Percentiles rank a stretch among this genome's conserved stretches.
phyloP scores from a whole-genome alignment of 2,797 vertebrate species.

The Falco naumanni region DNA sequence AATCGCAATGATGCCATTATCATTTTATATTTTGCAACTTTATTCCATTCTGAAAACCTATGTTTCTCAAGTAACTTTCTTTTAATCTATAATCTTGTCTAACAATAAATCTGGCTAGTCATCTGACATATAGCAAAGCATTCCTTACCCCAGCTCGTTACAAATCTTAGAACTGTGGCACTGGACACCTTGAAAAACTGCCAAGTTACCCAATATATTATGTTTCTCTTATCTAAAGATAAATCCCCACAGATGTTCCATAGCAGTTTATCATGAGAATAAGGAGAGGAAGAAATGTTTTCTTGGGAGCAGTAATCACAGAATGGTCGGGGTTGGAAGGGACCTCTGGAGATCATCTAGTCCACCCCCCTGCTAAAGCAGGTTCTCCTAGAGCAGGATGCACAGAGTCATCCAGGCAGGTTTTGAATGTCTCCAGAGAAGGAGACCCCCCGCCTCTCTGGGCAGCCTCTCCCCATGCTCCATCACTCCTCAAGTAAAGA shows the following conservation, averaged over 20 bases:
- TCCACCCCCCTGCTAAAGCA: too few relatives aligned
- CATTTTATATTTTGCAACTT: not conserved
- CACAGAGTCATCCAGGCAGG: too few relatives aligned
- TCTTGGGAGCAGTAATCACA: not conserved
- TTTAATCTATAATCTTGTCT: not conserved
- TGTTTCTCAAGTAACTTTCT: not conserved
- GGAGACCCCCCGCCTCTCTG: too few relatives aligned
- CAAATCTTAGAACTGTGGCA: not conserved
- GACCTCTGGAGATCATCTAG: too few relatives aligned
- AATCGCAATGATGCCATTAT: not conserved
- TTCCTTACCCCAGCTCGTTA: not conserved
- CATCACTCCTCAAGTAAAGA: too few relatives aligned
- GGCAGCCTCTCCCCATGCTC: too few relatives aligned
- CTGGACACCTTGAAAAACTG: not conserved
- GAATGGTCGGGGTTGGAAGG: too few relatives aligned
- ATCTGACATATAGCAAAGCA: not conserved
- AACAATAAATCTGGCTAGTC: not conserved
- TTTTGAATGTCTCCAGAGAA: too few relatives aligned
- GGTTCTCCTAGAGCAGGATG: too few relatives aligned
- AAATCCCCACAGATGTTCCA: not conserved
- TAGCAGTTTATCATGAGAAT: not conserved
- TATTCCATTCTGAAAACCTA: not conserved
- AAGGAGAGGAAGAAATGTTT: not conserved
- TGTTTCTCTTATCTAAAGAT: not conserved
- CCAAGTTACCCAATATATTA: not conserved